These are phyloP conservation scores for Motacilla alba DNA, from an alignment of 2,113 vertebrate species.

Conservation along the genomic window DNA sequence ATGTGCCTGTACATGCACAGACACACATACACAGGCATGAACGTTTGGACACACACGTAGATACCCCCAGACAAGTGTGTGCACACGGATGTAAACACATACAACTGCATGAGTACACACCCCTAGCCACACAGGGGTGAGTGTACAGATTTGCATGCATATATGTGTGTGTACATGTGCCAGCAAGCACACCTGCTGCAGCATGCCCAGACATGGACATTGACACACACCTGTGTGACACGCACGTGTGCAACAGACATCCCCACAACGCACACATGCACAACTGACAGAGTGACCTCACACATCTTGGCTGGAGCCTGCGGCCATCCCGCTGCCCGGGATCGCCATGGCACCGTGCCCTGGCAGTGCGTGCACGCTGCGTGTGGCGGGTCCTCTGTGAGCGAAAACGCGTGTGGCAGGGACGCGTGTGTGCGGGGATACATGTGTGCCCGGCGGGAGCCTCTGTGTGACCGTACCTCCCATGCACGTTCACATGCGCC, in stretches of 20 bases:
- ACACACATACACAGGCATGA: too few species aligned
- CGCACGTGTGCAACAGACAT: background rate
- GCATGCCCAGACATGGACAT: too few species aligned
- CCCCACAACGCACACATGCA: too few species aligned
- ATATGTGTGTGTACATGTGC: rapidly evolving
- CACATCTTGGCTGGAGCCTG: rapidly evolving
- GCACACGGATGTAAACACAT: background rate
- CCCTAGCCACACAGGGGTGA: too few species aligned
- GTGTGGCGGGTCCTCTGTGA: rapidly evolving
- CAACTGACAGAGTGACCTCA: background rate
- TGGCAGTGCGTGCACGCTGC: rapidly evolving
- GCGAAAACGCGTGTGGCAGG: background rate
- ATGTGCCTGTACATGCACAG: too few species aligned
- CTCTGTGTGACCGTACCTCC: background rate
- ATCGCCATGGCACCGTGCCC: background rate
- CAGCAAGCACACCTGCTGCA: background rate
- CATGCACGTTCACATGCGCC: rapidly evolving
- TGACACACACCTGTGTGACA: background rate
- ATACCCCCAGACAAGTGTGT: background rate
- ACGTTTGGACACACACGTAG: background rate
- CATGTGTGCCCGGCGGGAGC: rapidly evolving
- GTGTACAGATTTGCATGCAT: background rate
- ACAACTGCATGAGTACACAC: too few species aligned
- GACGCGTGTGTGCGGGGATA: rapidly evolving
- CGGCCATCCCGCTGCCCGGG: rapidly evolving